Evolutionary conservation across 2,113 vertebrate species (phyloP), one percentile per base, ranked within the genome.

Genomic region (Vidua chalybeata): DNA sequence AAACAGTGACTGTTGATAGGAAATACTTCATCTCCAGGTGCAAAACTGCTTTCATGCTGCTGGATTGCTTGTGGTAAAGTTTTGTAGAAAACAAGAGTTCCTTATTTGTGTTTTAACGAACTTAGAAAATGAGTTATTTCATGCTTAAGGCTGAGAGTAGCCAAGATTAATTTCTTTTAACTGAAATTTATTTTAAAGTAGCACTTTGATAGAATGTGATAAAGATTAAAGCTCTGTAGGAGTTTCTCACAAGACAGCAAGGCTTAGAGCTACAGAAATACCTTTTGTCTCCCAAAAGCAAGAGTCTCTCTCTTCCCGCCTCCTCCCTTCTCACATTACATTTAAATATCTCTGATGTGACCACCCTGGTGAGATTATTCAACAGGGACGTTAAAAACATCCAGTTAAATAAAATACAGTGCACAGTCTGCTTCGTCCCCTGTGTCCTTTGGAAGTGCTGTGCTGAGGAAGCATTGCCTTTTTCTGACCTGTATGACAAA

Each of bases 191-290:
- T 90, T 86, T 91, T 52, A 19, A 94, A 69, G 64, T 68, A 83
- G 58, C 46, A 39, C 37, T 82, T 75, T 75, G 72, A 82, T 71
- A 84, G 37, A 45, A 20, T 33, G 43, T 71, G 84, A 67, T 91
- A 82, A 88, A 86, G 76, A 75, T 87, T 58, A 87, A 96, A 94
- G 69, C 45, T 71, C 58, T 76, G 90, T 66, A 63, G 75, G 81
- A 66, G 45, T 93, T 94, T 84, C 78, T 87, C 62, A 78, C 45
- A 45, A 82, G 74, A 43, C 18, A 75, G 30, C 30, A 63, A 71
- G 22, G 41, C 45, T 69, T 74, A 63, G 77, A 86, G 78, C 66
- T 89, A 23, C 31, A 79, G 71, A 84, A 95, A 61, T 85, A 59
- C 62, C 19, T 2, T 37, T 15, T 45, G 45, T 30, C 66, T 81